Percentiles rank a stretch among this genome's conserved stretches.
Conservation (phyloP, 2,888 invertebrate genomes). For the Protodeltote pygarga region DNA sequence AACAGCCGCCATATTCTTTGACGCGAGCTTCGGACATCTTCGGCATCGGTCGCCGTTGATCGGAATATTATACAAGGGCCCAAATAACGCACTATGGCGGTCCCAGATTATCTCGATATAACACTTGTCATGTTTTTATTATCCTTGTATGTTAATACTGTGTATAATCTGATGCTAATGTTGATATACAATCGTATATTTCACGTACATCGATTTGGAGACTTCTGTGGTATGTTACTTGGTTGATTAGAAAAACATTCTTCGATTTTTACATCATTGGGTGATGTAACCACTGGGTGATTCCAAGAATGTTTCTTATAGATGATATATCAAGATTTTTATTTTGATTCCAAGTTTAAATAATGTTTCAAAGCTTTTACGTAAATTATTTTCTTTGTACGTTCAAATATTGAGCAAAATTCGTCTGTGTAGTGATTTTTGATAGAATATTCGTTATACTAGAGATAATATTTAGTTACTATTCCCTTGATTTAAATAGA, state of each 20-base stretch:
- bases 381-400: neutral
- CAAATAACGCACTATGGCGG: conserved; percentile 37
- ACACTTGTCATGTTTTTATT: conserved; percentile 52
- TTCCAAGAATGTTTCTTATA: neutral
- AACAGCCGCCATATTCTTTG: conserved; percentile 52
- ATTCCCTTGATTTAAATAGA: conserved; percentile 28
- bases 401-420: conserved; percentile 1
- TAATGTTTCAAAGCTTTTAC: neutral
- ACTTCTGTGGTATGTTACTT: conserved; percentile 10
- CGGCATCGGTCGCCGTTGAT: conserved; percentile 56
- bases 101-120: conserved; percentile 52
- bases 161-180: conserved; percentile 30
- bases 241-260: conserved; percentile 15
- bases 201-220: conserved; percentile 11
- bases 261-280: conserved; percentile 1
- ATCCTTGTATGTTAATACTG: conserved; percentile 38
- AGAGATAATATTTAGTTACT: conserved; percentile 18
- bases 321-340: neutral
- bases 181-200: conserved; percentile 29
- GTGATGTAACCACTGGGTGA: conserved; percentile 3
- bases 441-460: neutral
- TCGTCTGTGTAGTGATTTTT: neutral
- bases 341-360: neutral
- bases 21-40: conserved; percentile 46
- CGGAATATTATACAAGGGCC: conserved; percentile 67